Conservation (phyloP, 2,888 invertebrate species). For the Limnephilus rhombicus region DNA sequence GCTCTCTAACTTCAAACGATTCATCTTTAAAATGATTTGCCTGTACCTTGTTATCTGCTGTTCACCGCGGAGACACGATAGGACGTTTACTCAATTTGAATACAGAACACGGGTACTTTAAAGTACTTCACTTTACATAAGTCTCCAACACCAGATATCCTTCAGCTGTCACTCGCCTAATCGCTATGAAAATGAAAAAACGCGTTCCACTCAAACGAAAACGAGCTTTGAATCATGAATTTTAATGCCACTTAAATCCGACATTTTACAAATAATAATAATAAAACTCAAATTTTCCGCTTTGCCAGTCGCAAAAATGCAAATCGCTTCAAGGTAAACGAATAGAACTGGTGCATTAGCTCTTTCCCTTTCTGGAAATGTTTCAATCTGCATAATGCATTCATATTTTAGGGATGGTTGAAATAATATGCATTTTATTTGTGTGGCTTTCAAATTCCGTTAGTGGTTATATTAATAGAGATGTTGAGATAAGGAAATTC, state of each 20-base stretch:
- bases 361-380: neutral
- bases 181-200: neutral
- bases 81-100: neutral
- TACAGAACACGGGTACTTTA: neutral
- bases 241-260: neutral
- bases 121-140: neutral
- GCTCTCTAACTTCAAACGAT: no score
- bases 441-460: neutral
- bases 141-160: neutral
- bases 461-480: no score
- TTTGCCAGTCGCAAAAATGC: neutral
- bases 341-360: neutral
- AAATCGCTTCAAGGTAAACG: neutral
- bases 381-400: neutral
- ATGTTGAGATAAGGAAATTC: no score
- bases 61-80: neutral
- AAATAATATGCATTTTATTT: neutral
- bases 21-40: no score
- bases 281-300: neutral
- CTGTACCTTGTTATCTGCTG: neutral
- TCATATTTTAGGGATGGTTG: neutral
- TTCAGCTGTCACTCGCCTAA: neutral
- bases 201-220: neutral
- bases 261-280: neutral
- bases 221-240: neutral